phyloP scores from a whole-genome alignment of 1,140 invertebrate genomes.

The Brachionus paranguensis region DNA sequence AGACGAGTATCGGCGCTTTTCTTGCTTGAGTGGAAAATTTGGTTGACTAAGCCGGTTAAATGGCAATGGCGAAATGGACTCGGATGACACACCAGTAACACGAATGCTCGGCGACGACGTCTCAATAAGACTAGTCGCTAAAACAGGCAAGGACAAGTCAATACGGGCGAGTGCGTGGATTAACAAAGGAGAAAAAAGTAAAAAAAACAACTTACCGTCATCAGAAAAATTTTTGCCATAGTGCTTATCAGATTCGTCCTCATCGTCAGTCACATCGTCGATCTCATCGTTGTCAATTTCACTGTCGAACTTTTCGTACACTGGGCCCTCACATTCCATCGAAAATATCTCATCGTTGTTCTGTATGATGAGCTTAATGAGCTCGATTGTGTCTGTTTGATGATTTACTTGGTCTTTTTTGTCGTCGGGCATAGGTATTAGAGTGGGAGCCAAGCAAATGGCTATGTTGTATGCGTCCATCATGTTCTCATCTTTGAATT shows the following conservation, averaged over 20 bases:
- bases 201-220: slow-evolving; percentile 42
- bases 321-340: slow-evolving; percentile 42
- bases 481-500: slow-evolving; percentile 91
- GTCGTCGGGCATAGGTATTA: slow-evolving; percentile 88
- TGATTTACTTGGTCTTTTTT: slow-evolving; percentile 82
- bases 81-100: not conserved
- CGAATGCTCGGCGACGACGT: slow-evolving; percentile 21
- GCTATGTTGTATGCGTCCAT: slow-evolving; percentile 97
- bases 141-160: not conserved
- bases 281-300: slow-evolving; percentile 28
- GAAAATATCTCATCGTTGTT: slow-evolving; percentile 83
- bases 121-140: slow-evolving; percentile 33
- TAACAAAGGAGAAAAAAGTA: not conserved
- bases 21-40: not conserved
- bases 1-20: not conserved
- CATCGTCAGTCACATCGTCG: slow-evolving; percentile 15
- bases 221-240: slow-evolving; percentile 47
- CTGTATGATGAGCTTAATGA: slow-evolving; percentile 85
- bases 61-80: not conserved
- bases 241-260: slow-evolving; percentile 38
- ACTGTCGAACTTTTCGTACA: slow-evolving; percentile 41
- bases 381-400: slow-evolving; percentile 85
- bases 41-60: slow-evolving; percentile 6
- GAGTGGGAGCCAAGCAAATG: slow-evolving; percentile 92
- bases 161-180: not conserved